Evolutionary conservation across 2,888 invertebrate genomes (phyloP), one percentile per base, ranked within the genome.

Genomic region (Eupithecia subumbrata): DNA sequence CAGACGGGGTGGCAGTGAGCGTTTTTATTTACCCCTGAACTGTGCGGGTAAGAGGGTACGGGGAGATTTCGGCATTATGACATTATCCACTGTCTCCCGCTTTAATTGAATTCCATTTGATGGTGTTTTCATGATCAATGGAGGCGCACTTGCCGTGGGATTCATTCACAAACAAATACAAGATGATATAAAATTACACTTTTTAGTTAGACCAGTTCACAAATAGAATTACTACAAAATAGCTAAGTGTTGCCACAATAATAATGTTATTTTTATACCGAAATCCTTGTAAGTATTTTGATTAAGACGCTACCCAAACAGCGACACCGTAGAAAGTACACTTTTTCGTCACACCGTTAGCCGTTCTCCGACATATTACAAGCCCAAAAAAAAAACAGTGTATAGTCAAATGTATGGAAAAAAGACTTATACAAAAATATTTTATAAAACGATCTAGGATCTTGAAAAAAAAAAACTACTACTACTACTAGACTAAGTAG

Each of bases 11-110:
- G 43, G 82, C 80, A 79, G 83, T 83, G 83, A 82, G 81, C 79
- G 82, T 84, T 86, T 87, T 86, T 85, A 85, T 86, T 85, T 84
- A 84, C 80, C 82, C 77, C 71, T 75, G 76, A 81, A 84, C 84
- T 82, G 73, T 75, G 69, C 56, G 72, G 70, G 45, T 66, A 73
- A 34, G 43, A 45, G 30, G 34, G 60, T 18, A 60, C n/a, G 16
- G 22, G 43, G 4, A 70, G 52, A 72, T 73, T 73, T 76, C 52
- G 52, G 67, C 63, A 68, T 76, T 76, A 76, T 76, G 69, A 73
- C 71, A 71, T 73, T 76, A 76, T 72, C 70, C 71, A 75, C 67
- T 71, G 76, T 76, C 76, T 76, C 72, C 64, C 63, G 76, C 30
- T 48, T 76, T 73, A 70, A 76, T 76, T 76, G 70, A 73, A 76